Evolutionary conservation across 2,888 invertebrate genomes (phyloP).

Genomic region (Aspidapion aeneum): DNA sequence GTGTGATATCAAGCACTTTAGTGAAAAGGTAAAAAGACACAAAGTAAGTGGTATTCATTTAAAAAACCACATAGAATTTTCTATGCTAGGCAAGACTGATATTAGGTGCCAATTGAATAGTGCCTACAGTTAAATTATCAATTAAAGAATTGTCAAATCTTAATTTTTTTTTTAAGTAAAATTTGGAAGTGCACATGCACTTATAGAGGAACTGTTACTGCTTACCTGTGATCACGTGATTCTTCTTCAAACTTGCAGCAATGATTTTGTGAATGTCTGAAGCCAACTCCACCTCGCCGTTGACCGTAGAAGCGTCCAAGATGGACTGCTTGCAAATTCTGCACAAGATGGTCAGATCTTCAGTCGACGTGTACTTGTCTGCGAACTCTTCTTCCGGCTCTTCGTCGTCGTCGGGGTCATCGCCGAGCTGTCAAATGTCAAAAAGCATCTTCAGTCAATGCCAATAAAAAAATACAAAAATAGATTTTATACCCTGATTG

Average conservation of each 20-base stretch:
- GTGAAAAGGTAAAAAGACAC: no score
- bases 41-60: no score
- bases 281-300: conserved; percentile 40
- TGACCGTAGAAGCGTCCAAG: conserved; percentile 34
- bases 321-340: conserved; percentile 35
- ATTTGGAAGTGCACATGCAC: no score
- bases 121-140: no score
- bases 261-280: conserved; percentile 38
- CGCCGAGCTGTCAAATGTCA: conserved; percentile 14
- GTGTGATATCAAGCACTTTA: no score
- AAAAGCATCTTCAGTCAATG: neutral
- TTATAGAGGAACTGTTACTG: no score
- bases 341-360: conserved; percentile 36
- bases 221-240: conserved; percentile 31
- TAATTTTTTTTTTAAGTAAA: no score
- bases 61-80: no score
- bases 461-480: neutral
- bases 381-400: conserved; percentile 30
- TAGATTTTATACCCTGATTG: no score
- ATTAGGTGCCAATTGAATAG: no score
- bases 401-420: conserved; percentile 23
- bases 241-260: conserved; percentile 37
- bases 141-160: no score
- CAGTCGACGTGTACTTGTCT: conserved; percentile 36
- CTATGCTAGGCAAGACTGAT: no score